Base-by-base conservation (phyloP, 2,797 vertebrate genomes). In the Anguilla megastoma region DNA sequence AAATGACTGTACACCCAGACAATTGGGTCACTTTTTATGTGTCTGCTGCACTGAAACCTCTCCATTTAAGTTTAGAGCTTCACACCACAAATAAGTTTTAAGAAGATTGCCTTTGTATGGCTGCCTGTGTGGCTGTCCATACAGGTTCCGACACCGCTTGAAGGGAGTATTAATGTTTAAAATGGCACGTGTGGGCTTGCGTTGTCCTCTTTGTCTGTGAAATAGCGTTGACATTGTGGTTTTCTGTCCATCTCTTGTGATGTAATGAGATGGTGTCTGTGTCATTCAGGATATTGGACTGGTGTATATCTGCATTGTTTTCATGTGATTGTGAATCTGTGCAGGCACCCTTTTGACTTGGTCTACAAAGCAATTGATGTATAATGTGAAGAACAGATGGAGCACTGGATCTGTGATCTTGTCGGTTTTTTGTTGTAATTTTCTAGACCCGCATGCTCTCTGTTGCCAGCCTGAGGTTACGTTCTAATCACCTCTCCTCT, bases 401-500 rank as follows among this genome's bases (percentile, higher is more conserved):
- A 74, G 27, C 7, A 45, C 33, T 41, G 74, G 14, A 2, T 8
- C 74, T 36, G 27, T n/a, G n/a, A 69, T 76, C 3, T 4, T 36
- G 18, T 6, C 16, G 14, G 36, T 76, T 76, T 76, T 0, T 16
- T 76, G 14, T 18, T 76, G 12, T 41, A 41, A 16, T 41, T 76
- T 76, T 12, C 18, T 41, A 45, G 36, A 66, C 45, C 41, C 30
- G 56, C 71, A 45, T 0, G 54, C 80, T 36, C 69, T 27, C 69
- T 52, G 45, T 66, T 60, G 50, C 63, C 1, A 12, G 2, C 83
- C 86, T 52, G 27, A 3, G 18, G n/a, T 74, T n/a, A 41, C 87
- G 63, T 84, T 87, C 85, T 83, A 30, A 89, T 88, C 36, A 69
- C 50, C 45, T 56, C 7, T 18, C 60, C 21, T 89, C 58, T 89